Conservation (phyloP, 2,113 vertebrate species). For the Phodopus roborovskii region DNA sequence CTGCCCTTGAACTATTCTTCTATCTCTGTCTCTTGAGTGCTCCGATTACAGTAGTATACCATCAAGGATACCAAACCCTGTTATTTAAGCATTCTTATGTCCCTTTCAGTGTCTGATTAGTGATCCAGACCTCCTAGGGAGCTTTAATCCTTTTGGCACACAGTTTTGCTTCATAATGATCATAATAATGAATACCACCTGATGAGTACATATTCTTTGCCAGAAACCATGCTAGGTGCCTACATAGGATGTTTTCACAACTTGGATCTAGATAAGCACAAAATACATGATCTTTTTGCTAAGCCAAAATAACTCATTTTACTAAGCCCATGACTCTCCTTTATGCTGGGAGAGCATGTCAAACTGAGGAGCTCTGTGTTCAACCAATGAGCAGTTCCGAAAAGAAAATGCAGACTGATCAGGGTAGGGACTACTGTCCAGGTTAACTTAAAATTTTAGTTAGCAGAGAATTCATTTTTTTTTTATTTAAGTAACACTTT, state of each 20-base stretch:
- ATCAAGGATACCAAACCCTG: background rate
- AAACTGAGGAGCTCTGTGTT: background rate
- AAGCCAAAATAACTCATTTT: constrained; percentile 25
- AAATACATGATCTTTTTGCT: constrained; percentile 49
- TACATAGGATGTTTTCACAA: constrained; percentile 19
- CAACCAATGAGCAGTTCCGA: background rate
- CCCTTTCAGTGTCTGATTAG: constrained; percentile 3
- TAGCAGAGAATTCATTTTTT: background rate
- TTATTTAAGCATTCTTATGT: background rate
- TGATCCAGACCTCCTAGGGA: background rate
- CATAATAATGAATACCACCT: constrained; percentile 28
- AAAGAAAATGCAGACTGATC: constrained; percentile 9
- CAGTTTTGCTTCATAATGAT: constrained; percentile 55
- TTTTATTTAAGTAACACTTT: too few relatives aligned
- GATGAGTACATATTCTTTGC: constrained; percentile 1
- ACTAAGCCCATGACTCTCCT: background rate
- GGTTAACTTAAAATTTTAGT: constrained; percentile 10
- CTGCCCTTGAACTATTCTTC: background rate
- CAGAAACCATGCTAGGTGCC: background rate
- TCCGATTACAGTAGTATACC: background rate
- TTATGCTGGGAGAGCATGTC: background rate
- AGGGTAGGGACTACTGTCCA: constrained; percentile 13
- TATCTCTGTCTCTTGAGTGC: background rate
- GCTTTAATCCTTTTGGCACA: background rate
- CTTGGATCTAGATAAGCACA: constrained; percentile 19